Evolutionary conservation across 2,797 vertebrate species (phyloP).

Genomic region (Melanogrammus aeglefinus): DNA sequence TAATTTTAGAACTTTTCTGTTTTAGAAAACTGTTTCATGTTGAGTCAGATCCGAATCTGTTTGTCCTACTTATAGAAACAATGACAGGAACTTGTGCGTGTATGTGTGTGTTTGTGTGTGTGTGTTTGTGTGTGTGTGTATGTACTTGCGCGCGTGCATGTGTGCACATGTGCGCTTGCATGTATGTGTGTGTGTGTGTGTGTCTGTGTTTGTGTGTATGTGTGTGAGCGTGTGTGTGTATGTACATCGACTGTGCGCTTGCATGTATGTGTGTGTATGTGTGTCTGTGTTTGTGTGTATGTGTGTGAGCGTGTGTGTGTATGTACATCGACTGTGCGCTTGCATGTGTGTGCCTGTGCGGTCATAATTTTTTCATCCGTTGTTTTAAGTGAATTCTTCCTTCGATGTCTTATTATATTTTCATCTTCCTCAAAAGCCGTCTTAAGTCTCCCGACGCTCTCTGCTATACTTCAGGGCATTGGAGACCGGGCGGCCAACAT

Average conservation of each 20-base stretch:
- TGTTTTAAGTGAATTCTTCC: neutral
- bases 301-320: constrained; percentile 9
- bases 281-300: neutral
- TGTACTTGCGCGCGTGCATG: neutral
- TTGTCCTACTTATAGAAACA: neutral
- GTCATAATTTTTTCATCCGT: neutral
- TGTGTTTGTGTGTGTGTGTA: constrained; percentile 5
- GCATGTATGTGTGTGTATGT: neutral
- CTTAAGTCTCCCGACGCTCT: constrained; percentile 23
- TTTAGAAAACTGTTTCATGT: neutral
- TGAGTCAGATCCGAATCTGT: neutral
- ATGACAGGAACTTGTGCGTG: neutral
- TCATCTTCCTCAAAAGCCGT: constrained; percentile 8
- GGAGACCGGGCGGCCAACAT: constrained; percentile 45
- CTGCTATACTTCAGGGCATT: constrained; percentile 7
- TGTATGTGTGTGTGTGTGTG: neutral
- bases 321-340: neutral
- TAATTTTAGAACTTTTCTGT: neutral
- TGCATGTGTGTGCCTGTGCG: neutral
- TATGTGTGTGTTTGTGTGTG: neutral
- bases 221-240: constrained; percentile 8
- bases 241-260: neutral
- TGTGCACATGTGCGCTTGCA: neutral
- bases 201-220: neutral
- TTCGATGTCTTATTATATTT: constrained; percentile 9